Evolutionary conservation across 2,797 vertebrate species (phyloP).

Genomic region (Ara ararauna): DNA sequence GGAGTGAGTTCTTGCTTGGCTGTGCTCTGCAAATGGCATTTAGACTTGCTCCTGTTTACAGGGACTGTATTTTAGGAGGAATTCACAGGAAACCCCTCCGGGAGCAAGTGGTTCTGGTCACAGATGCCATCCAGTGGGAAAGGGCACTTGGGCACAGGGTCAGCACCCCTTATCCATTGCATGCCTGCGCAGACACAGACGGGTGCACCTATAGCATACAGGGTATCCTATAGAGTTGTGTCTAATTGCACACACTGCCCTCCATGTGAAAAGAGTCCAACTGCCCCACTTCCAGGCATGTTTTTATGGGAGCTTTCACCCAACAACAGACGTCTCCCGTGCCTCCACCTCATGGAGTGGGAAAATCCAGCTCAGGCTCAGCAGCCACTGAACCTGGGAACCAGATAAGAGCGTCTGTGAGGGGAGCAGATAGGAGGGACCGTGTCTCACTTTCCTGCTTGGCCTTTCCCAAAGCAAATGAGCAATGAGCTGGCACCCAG

Average conservation of each 20-base stretch:
- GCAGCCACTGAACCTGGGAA: background rate
- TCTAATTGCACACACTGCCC: rapidly evolving
- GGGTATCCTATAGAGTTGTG: rapidly evolving
- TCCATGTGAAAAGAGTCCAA: rapidly evolving
- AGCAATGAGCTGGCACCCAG: slow-evolving; percentile 55
- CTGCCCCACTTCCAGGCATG: rapidly evolving
- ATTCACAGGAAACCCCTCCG: background rate
- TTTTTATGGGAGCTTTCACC: background rate
- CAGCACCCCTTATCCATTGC: rapidly evolving
- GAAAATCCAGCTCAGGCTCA: background rate
- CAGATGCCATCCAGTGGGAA: slow-evolving; percentile 67
- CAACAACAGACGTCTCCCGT: rapidly evolving
- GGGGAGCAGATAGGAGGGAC: background rate
- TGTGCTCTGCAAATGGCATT: background rate
- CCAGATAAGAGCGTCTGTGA: background rate
- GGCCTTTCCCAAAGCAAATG: slow-evolving; percentile 30
- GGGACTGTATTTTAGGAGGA: background rate
- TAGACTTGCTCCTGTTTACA: background rate
- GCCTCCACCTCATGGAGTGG: background rate
- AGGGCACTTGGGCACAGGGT: rapidly evolving
- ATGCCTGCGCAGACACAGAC: rapidly evolving
- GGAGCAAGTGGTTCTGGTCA: background rate
- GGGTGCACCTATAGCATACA: rapidly evolving
- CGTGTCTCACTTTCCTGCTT: background rate
- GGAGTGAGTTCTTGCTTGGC: background rate